Base-by-base conservation (phyloP, 2,797 vertebrate genomes). In the Enoplosus armatus region DNA sequence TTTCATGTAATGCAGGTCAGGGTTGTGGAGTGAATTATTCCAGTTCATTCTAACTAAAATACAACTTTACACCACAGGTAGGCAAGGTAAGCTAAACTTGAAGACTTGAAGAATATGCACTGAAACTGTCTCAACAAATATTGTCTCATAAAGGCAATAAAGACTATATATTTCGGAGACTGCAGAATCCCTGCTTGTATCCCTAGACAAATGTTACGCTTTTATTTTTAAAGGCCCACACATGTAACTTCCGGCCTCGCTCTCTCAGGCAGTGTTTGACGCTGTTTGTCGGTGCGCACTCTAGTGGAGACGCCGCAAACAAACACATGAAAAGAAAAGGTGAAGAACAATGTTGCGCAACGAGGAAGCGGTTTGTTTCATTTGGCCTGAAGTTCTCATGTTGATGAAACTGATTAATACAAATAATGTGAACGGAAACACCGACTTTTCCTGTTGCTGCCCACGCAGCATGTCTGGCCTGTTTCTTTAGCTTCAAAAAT, bases 301-400 rank as follows among this genome's bases (percentile, higher is more conserved):
- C 90, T 86, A 33, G 85, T 48, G 89, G 88, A 62, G 56, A 37
- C 11, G 7, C 10, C 3, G 27, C 18, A 39, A 64, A 64, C 24
- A 45, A 48, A 60, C 37, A 58, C 27, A 60, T 31, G 45, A 75
- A 61, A 85, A 54, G 1, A 12, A 9, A 48, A 48, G 8, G 26
- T 43, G n/a, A 68, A 50, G 48, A 9, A 37, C 33, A 11, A 10
- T 11, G 47, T 92, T 92, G 74, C 56, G 63, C 64, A 90, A 92
- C 67, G 45, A 76, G 41, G 79, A 37, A 31, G 39, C 3, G 61
- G 68, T 71, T 81, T 90, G 65, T 85, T 80, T 80, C 0, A 54
- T 56, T 85, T 84, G 80, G 80, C 77, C 3, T 6, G 1, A 16
- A 15, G 20, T 31, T 61, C 11, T 20, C 9, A 58, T 81, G 48